phyloP scores from a whole-genome alignment of 1,140 invertebrate genomes.

The Berghia stephanieae region DNA sequence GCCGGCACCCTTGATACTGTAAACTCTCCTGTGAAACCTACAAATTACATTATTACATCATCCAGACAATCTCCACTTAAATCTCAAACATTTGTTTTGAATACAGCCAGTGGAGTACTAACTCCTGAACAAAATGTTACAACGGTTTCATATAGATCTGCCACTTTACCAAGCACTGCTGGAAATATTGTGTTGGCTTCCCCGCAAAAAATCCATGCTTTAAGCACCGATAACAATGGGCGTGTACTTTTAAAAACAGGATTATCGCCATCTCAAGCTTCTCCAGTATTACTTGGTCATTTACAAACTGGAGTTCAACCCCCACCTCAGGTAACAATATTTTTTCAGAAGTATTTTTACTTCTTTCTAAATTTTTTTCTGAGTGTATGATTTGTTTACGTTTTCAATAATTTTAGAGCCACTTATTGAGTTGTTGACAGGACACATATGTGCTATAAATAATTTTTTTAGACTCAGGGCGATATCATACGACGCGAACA shows the following conservation, averaged over 20 bases:
- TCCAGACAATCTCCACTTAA: constrained; percentile 21
- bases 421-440: too few relatives aligned
- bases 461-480: too few relatives aligned
- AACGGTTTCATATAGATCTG: neutral
- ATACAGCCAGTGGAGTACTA: constrained; percentile 14
- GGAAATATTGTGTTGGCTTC: constrained; percentile 32
- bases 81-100: constrained; percentile 27
- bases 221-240: constrained; percentile 35
- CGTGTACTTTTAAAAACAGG: constrained; percentile 33
- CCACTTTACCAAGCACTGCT: neutral
- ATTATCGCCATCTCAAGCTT: constrained; percentile 47
- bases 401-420: too few relatives aligned
- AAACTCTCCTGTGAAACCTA: constrained; percentile 30
- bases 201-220: constrained; percentile 42
- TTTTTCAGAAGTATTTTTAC: too few relatives aligned
- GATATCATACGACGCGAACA: too few relatives aligned
- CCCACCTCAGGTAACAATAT: constrained; percentile 22
- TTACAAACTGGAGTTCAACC: constrained; percentile 49
- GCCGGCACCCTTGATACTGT: neutral
- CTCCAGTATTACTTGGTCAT: constrained; percentile 54
- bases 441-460: too few relatives aligned
- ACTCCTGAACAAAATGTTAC: constrained; percentile 16
- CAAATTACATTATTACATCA: constrained; percentile 31
- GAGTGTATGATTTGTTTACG: too few relatives aligned
- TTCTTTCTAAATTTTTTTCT: too few relatives aligned